Base-by-base conservation (phyloP, 2,888 invertebrate genomes). In the Chloroclysta siterata region DNA sequence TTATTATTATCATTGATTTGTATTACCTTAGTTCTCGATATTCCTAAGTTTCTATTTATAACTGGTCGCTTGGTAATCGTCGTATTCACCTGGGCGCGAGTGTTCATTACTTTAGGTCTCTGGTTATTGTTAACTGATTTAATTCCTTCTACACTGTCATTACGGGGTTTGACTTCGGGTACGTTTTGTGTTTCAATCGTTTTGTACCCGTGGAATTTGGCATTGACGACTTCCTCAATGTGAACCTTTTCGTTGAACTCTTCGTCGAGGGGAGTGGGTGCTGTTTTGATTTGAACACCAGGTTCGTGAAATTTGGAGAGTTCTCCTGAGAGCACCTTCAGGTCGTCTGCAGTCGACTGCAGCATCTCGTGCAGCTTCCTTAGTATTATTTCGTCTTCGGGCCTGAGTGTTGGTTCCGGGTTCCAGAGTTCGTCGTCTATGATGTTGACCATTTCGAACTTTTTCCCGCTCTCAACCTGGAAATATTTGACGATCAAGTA, bases 171-270 rank as follows among this genome's bases (percentile, higher is more conserved):
- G 55, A 64, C 44, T 55, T 70, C 69, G 63, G 75, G 71, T 56
- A 68, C 61, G 51, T 66, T 65, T 60, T 67, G 55, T 51, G 73
- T 81, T 66, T 87, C 82, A 68, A 85, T 68, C 53, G 90, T 81
- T 83, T 89, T 88, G 74, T 87, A 78, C 33, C 90, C 89, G 72
- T 89, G 84, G 72, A 93, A 90, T 81, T 92, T 93, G n/a, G 93
- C 93, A 70, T 88, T 88, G 6, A 93, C 93, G 33, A 93, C 74
- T 83, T 93, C 88, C 74, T 92, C 88, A 53, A 93, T 89, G 72
- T 91, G 90, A 65, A 90, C 81, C 79, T 89, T 90, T 76, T 92
- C 88, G 68, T 93, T 93, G 72, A 92, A 93, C 60, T 92, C 87
- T 60, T 93, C 88, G 61, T 93, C 93, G 60, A 93, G 80, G 52